Evolutionary conservation across 2,888 invertebrate species (phyloP), one percentile per base, ranked within the genome.

Genomic region (Norana najaformis): DNA sequence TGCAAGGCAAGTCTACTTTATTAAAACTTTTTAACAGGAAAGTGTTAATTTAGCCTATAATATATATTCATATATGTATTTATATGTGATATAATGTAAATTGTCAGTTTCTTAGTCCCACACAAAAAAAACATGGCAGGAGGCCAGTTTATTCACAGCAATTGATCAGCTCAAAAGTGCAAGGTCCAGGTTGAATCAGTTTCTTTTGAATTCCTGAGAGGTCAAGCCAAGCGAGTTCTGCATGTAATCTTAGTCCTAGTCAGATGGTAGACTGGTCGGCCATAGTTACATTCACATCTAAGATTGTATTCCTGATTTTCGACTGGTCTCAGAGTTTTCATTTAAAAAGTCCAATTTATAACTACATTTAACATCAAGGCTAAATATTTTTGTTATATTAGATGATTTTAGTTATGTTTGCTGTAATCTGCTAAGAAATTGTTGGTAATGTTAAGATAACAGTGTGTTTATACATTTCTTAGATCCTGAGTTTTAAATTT

Each of bases 21-120:
- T 90, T 88, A 30, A 95, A 95, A 94, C 6, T 85, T 85, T 85
- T n/a, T 36, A 85, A 83, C 34, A 30, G 83, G 3, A 30, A 36
- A 36, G 0, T 35, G 18, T 36, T 85, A 69, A 69, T 69, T 69
- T 69, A 69, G 13, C 69, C 30, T 69, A n/a, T n/a, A 5, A 69
- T n/a, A 69, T 69, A n/a, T 69, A 69, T 69, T 69, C 69, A 30
- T 30, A 69, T n/a, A n/a, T 69, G n/a, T 69, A 69, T 69, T 69
- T 69, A 13, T 69, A n/a, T n/a, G 69, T 69, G 1, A 69, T 69
- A 69, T 30, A 30, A n/a, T n/a, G n/a, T n/a, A 69, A 69, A 69
- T 69, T 69, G 30, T n/a, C 69, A 69, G 30, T n/a, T 69, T 69
- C n/a, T 69, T 69, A n/a, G 4, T 13, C 8, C n/a, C 69, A 69